Conservation (phyloP, 37 sponge, comb jelly and placozoan species). For the Ephydatia muelleri region DNA sequence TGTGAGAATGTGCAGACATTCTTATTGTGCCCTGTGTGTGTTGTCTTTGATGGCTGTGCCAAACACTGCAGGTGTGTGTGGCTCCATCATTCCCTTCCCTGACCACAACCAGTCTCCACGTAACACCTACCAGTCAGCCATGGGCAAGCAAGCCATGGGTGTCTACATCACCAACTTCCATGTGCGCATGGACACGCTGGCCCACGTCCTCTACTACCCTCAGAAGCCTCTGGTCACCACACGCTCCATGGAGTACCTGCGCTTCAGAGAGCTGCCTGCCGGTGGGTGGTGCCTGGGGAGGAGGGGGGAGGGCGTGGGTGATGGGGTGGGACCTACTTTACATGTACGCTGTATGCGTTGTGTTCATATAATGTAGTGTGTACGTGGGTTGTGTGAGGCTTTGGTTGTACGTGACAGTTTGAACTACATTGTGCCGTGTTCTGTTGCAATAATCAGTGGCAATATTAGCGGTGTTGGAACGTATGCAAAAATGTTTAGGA, state of each 20-base stretch:
- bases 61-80: conserved; percentile 79
- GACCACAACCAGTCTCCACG: conserved; percentile 99
- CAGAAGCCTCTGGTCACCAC: conserved; percentile 99
- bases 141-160: conserved; percentile 99
- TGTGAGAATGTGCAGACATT: too few species aligned
- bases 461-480: too few species aligned
- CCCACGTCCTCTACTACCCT: conserved; percentile 99
- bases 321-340: background rate
- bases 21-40: background rate
- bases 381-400: too few species aligned
- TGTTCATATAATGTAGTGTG: background rate
- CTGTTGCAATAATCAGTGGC: too few species aligned
- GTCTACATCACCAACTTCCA: conserved; percentile 99
- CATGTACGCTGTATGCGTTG: background rate
- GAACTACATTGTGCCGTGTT: too few species aligned
- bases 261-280: conserved; percentile 99
- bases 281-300: conserved; percentile 29
- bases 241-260: conserved; percentile 99
- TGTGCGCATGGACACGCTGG: conserved; percentile 99
- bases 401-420: too few species aligned
- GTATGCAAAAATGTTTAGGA: too few species aligned
- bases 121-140: conserved; percentile 99
- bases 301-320: background rate
- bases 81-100: conserved; percentile 98
- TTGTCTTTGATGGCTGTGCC: background rate